Base-by-base conservation (phyloP, 1,140 invertebrate genomes). In the Macrotrachela quadricornifera region DNA sequence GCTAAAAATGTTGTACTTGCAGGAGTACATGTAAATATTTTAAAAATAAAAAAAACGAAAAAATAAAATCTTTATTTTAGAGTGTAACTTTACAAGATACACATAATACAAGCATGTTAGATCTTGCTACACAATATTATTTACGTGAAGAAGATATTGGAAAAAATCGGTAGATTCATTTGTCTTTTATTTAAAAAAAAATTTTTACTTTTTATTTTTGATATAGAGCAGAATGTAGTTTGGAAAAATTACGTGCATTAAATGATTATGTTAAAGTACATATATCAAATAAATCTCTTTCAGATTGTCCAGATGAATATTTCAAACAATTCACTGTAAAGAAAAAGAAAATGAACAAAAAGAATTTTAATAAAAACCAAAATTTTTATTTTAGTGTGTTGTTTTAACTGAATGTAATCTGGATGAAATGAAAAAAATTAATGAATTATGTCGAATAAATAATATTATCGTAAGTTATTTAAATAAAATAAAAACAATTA, bases 181-280 rank as follows among this genome's bases (percentile, higher is more conserved):
- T 4, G 15, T 11, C 44, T 51, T 10, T 40, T 44, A 10, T 6
- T 21, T n/a, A 39, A 52, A 14, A 21, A 51, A 16, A 14, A 15
- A 50, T n/a, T 50, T 14, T 37, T 44, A 44, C 39, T 39, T 52
- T 56, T 52, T 58, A 63, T 61, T 60, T 30, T 8, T 30, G 21
- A 30, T 4, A 86, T 81, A 77, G 85, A 63, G 88, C 87, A 8
- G 78, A 81, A 71, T 78, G 78, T 37, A 87, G 85, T 0, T 60
- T 82, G 41, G 64, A 74, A 51, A 74, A 80, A 60, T 80, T 83
- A 0, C 79, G 81, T 64, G 77, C 78, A 45, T 74, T 95, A 46
- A 96, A 96, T 70, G 84, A 85, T 0, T 84, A 92, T 79, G 91
- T 96, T 0, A 74, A 81, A 55, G 77, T 96, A 10, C 74, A 68